Base-by-base conservation (phyloP, 2,113 vertebrate genomes). In the Tachuris rubrigastra region DNA sequence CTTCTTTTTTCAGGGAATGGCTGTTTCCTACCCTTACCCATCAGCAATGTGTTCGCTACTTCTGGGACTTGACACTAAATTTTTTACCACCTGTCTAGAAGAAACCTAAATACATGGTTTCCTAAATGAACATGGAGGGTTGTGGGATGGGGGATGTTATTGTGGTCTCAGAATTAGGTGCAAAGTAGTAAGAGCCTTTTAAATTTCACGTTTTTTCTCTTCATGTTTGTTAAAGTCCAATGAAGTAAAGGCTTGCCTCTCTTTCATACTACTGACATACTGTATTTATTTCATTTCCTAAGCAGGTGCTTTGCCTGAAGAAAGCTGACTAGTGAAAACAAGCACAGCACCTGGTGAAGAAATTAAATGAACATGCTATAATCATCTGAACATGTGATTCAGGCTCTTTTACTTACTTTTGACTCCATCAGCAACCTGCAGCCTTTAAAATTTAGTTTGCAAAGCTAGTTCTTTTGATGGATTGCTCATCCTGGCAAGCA, bases 251-350 rank as follows among this genome's bases (percentile, higher is more conserved):
- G 3, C 7, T 63, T 86, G 3, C 56, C 46, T 77, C 33, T 71
- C 11, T 71, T 13, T 14, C 35, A 14, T n/a, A 11, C 13, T 72
- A 46, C 65, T 79, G 58, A 44, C 23, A 17, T 42, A 69, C n/a
- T 65, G 12, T 42, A 69, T 93, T 92, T 77, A 76, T 73, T 85
- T 90, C 7, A 63, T 35, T 89, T 89, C 47, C 55, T 74, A 74
- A 86, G 19, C 86, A 94, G 89, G 14, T 95, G 73, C 73, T 95
- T 95, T 95, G 55, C 89, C 84, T 87, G 87, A 95, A 94, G 84
- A 95, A 89, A 92, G 50, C 25, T 0, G 0, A 46, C 53, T 81
- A 49, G 33, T 85, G 50, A 81, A 87, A 87, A 79, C n/a, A 86
- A 94, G 24, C 39, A 53, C 27, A 55, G 31, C 39, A 96, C 65